Conservation (phyloP, 2,888 invertebrate species). For the Acholoe squamosa region DNA sequence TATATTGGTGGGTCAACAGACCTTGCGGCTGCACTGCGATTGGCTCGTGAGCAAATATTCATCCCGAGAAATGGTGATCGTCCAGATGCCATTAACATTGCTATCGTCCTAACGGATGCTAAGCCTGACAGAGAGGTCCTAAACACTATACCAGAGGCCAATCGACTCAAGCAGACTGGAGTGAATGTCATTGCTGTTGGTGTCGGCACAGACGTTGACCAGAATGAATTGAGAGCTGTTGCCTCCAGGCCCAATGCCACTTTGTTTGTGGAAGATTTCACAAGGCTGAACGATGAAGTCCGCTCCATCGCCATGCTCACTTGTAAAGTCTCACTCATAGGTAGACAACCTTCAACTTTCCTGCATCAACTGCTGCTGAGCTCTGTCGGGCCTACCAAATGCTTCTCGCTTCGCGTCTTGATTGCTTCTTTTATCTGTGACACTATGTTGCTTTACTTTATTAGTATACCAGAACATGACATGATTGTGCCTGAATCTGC, state of each 20-base stretch:
- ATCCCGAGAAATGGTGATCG: constrained; percentile 67
- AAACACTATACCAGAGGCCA: constrained; percentile 37
- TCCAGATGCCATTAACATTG: constrained; percentile 72
- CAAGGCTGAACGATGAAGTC: neutral
- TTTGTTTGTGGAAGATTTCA: neutral
- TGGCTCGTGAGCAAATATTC: constrained; percentile 24
- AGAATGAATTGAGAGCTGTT: constrained; percentile 68
- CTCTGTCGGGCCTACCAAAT: too few relatives aligned
- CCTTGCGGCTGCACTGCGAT: constrained; percentile 39
- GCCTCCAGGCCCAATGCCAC: neutral
- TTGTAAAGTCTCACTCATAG: neutral
- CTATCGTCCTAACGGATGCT: constrained; percentile 73
- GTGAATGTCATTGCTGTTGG: constrained; percentile 64
- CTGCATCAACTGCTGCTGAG: too few relatives aligned
- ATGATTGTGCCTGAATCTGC: too few relatives aligned
- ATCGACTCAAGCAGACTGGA: neutral
- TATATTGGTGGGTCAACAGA: constrained; percentile 63
- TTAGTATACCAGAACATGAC: too few relatives aligned
- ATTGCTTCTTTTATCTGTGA: too few relatives aligned
- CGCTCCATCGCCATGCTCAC: neutral
- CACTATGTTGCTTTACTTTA: too few relatives aligned
- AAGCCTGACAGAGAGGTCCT: constrained; percentile 60
- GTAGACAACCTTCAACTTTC: neutral
- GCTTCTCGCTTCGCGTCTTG: too few relatives aligned
- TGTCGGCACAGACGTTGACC: constrained; percentile 54